Percentiles rank a stretch among this genome's conserved stretches.
Evolutionary conservation across 2,888 invertebrate species (phyloP).

Genomic region (Choristoneura rosaceana): DNA sequence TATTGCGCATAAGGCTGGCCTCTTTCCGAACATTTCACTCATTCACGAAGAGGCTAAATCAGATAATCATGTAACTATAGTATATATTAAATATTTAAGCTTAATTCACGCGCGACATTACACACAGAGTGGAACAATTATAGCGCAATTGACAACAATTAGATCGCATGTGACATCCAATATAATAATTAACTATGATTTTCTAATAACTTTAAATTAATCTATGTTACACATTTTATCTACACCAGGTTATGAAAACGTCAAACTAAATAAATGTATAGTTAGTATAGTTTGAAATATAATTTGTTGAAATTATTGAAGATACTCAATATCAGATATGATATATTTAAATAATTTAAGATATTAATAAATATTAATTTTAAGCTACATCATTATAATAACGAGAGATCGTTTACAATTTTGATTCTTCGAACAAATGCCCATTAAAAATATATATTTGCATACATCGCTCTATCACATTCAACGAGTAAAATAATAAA

Average conservation of each 20-base stretch:
- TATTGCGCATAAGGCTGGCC: no score
- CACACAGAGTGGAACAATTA: not conserved
- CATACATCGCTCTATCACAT: constrained; percentile 26
- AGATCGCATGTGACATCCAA: constrained; percentile 2
- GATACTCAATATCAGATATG: not conserved
- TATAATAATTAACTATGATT: not conserved
- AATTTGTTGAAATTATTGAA: not conserved
- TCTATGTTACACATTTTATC: not conserved
- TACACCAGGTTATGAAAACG: not conserved
- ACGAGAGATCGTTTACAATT: constrained; percentile 65
- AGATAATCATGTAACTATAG: no score
- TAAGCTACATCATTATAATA: constrained; percentile 46
- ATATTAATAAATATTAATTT: not conserved
- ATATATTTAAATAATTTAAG: not conserved
- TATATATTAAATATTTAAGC: not conserved
- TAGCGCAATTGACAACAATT: not conserved
- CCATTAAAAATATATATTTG: constrained; percentile 47
- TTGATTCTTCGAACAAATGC: constrained; percentile 57
- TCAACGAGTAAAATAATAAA: constrained; percentile 34
- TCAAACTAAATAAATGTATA: not conserved
- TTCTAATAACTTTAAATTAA: not conserved
- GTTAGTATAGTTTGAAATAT: not conserved
- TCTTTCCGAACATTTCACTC: no score
- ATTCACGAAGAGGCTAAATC: no score
- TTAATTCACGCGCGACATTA: not conserved